These are phyloP conservation scores for Idris sp. DNA, from an alignment of 1,140 invertebrate genomes.

Conservation along the genomic window DNA sequence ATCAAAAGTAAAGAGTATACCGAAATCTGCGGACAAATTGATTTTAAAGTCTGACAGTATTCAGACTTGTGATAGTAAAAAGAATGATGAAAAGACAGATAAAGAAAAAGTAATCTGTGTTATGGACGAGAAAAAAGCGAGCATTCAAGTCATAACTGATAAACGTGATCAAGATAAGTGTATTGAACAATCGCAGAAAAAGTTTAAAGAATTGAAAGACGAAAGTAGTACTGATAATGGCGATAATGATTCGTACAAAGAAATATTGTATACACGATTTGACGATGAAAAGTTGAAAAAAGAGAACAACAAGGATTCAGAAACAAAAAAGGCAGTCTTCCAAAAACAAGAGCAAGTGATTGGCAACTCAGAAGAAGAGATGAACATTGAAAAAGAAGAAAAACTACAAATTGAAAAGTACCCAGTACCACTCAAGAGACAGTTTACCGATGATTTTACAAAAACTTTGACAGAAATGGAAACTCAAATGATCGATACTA, in stretches of 20 bases:
- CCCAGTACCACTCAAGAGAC: constrained; percentile 13
- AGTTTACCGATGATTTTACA: constrained; percentile 56
- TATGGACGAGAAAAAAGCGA: constrained; percentile 18
- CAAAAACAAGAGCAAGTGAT: constrained; percentile 40
- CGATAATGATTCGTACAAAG: constrained; percentile 23
- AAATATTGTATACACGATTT: constrained; percentile 29
- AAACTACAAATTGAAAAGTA: too few relatives aligned
- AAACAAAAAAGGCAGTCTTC: constrained; percentile 28
- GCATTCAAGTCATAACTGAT: constrained; percentile 4
- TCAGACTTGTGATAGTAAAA: too few relatives aligned
- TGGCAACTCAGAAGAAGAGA: constrained; percentile 18
- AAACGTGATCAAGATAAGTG: neutral
- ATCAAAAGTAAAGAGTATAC: too few relatives aligned
- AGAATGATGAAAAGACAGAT: too few relatives aligned
- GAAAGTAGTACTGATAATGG: constrained; percentile 27
- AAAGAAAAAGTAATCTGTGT: too few relatives aligned
- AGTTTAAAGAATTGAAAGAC: neutral
- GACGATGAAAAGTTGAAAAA: constrained; percentile 9
- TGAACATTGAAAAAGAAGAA: too few relatives aligned
- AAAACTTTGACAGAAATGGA: constrained; percentile 15
- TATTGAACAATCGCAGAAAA: neutral
- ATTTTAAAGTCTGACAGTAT: too few relatives aligned
- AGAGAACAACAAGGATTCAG: neutral
- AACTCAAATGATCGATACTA: neutral
- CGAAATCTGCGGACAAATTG: too few relatives aligned